Evolutionary conservation across 2,113 vertebrate genomes (phyloP).

Genomic region (Periophthalmodon schlosseri): DNA sequence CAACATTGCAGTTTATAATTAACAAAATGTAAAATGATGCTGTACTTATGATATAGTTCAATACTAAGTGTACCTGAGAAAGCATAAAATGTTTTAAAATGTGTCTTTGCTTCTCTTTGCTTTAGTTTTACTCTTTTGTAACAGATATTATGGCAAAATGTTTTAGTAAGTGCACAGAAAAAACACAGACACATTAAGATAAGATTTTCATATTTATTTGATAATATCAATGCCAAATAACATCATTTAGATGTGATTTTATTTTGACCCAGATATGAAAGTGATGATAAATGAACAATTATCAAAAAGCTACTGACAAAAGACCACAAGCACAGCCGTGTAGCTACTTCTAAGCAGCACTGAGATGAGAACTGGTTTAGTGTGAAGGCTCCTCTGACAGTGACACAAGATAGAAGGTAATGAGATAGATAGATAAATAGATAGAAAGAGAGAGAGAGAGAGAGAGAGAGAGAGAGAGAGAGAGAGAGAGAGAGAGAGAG

Average conservation of each 20-base stretch:
- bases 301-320: conserved; percentile 36
- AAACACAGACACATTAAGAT: background rate
- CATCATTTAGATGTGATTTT: conserved; percentile 25
- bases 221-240: conserved; percentile 39
- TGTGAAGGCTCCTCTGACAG: conserved; percentile 31
- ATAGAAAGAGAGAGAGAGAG: background rate
- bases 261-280: conserved; percentile 22
- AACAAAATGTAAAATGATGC: too few species aligned
- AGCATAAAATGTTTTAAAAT: too few species aligned
- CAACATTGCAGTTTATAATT: too few species aligned
- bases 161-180: background rate
- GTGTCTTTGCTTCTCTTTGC: too few species aligned
- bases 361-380: conserved; percentile 3
- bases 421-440: background rate
- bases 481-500: background rate
- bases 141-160: too few species aligned
- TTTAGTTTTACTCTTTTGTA: too few species aligned
- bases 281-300: conserved; percentile 22
- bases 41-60: too few species aligned
- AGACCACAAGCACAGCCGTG: conserved; percentile 42
- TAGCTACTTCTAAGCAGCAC: conserved; percentile 41
- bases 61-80: too few species aligned
- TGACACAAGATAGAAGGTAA: background rate
- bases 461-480: background rate
- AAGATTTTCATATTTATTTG: conserved; percentile 51